Conservation (phyloP, 2,113 vertebrate genomes). For the Muntiacus muntjak region DNA sequence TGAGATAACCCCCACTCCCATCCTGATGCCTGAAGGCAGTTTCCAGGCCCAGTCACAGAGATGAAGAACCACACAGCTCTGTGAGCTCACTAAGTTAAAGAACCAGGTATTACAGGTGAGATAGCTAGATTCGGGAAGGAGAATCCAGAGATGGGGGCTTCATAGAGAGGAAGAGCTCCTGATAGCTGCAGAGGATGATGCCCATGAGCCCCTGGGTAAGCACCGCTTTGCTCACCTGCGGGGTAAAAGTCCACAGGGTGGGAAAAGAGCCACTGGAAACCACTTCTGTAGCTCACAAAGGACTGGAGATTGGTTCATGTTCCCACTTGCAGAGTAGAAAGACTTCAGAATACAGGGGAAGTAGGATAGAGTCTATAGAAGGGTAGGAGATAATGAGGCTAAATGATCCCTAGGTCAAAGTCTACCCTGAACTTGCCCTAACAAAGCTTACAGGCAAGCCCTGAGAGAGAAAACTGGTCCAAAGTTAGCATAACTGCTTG, state of each 20-base stretch:
- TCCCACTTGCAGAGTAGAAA: background rate
- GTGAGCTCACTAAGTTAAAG: background rate
- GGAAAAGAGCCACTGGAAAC: background rate
- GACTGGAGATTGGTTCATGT: background rate
- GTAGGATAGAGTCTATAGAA: background rate
- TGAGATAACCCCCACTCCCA: background rate
- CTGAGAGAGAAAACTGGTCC: background rate
- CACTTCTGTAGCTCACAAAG: background rate
- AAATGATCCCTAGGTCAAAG: constrained; percentile 1
- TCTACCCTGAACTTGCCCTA: background rate
- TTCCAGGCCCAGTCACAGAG: background rate
- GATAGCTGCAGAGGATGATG: background rate
- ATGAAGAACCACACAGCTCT: background rate
- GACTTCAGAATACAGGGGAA: background rate
- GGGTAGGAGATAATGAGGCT: background rate
- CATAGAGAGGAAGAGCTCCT: background rate
- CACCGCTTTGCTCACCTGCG: background rate
- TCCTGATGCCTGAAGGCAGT: background rate
- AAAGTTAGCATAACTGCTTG: background rate
- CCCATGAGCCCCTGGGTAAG: background rate
- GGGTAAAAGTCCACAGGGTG: background rate
- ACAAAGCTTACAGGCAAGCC: background rate
- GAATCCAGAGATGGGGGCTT: background rate
- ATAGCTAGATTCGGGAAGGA: background rate
- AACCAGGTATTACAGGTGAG: background rate